Evolutionary conservation across 2,113 vertebrate genomes (phyloP).

Genomic region (Lophura nycthemera): DNA sequence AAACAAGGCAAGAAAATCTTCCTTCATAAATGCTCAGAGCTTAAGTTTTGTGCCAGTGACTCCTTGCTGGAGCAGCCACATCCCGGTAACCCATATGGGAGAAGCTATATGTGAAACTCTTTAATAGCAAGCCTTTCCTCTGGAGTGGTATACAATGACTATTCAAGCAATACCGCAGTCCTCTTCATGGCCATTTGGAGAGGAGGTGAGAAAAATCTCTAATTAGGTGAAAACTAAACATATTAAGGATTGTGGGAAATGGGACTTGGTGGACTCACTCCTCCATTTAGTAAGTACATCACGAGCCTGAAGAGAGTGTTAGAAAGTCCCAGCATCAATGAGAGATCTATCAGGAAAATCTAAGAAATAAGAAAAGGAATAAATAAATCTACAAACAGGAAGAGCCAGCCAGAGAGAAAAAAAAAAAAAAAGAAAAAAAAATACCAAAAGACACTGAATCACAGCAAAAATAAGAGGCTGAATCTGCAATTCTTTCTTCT

Average conservation of each 20-base stretch:
- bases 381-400: background rate
- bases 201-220: background rate
- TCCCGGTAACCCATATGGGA: background rate
- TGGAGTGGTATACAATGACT: background rate
- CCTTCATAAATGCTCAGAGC: background rate
- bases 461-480: background rate
- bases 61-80: background rate
- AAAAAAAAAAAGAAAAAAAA: background rate
- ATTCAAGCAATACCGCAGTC: background rate
- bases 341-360: background rate
- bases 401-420: background rate
- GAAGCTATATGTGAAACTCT: background rate
- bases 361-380: background rate
- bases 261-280: background rate
- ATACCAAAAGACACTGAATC: background rate
- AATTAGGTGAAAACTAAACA: background rate
- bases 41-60: background rate
- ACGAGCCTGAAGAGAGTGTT: background rate
- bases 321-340: background rate
- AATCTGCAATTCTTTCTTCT: constrained; percentile 6
- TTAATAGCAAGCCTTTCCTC: background rate
- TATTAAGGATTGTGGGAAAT: background rate
- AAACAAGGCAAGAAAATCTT: background rate
- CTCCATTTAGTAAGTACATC: background rate
- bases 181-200: background rate